Conservation (phyloP, 2,113 vertebrate species). For the Pica pica region DNA sequence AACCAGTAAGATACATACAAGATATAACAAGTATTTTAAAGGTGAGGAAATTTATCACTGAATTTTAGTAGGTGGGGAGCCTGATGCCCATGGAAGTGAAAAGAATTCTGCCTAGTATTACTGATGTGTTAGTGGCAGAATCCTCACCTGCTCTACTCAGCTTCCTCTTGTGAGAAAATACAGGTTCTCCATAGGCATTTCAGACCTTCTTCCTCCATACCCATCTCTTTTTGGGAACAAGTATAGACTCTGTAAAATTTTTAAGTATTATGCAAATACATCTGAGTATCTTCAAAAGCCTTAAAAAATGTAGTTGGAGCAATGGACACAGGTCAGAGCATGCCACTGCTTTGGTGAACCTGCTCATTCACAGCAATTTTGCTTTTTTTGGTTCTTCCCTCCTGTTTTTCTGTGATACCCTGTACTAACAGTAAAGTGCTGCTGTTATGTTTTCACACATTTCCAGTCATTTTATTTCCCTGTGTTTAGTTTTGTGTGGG, state of each 20-base stretch:
- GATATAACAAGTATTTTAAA: background rate
- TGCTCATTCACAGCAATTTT: background rate
- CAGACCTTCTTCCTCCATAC: background rate
- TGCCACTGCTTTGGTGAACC: background rate
- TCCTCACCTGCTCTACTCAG: background rate
- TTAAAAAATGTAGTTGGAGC: background rate
- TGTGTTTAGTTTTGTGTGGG: rapidly evolving
- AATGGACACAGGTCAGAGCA: background rate
- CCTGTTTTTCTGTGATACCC: background rate
- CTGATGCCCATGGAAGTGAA: background rate
- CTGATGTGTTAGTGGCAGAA: background rate
- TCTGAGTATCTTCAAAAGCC: background rate
- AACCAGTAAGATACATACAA: background rate
- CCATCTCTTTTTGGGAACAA: background rate
- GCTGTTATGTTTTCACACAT: background rate
- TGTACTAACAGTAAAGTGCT: background rate
- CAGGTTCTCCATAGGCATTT: background rate
- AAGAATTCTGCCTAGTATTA: background rate
- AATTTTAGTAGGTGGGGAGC: background rate
- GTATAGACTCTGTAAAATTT: background rate
- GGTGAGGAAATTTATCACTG: background rate
- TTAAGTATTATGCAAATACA: background rate
- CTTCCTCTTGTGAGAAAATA: background rate
- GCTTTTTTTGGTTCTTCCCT: background rate
- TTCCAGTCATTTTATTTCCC: background rate